Base-by-base conservation (phyloP, 2,113 vertebrate species). In the Microcebus jonahi region DNA sequence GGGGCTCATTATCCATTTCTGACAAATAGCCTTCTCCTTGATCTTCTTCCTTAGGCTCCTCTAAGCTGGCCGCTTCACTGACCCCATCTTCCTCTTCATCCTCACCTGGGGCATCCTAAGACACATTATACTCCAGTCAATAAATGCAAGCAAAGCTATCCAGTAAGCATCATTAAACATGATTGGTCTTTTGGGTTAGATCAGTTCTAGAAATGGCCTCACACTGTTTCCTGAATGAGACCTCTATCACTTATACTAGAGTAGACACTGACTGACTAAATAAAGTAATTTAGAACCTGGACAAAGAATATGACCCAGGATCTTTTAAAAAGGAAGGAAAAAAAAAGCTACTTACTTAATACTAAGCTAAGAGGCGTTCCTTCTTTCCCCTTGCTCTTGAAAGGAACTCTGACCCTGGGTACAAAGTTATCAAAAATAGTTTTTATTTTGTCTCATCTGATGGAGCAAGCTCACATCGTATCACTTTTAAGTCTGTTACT, bases 21-120 rank as follows among this genome's bases (percentile, higher is more conserved):
- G 99, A 99, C 61, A 99, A 98, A 96, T 99, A 99, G 5, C 99
- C 99, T 95, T 99, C 99, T 95, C 99, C 99, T 97, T 98, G 99
- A 85, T 99, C 99, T 70, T 99, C 99, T 93, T 99, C 99, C 98
- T 99, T 99, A 97, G 99, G 98, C 84, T 99, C 99, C 94, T 99
- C 99, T 89, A 99, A 98, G 98, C 99, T 99, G 65, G 99, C 99
- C 20, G 98, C 99, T 95, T 99, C 99, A 90, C 99, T 99, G 94
- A 99, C 99, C 31, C 98, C 99, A 93, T 99, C 99, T 95, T 99
- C 99, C 89, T 99, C 99, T 80, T 99, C 99, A 93, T 99, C 99
- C 95, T 99, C 99, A 97, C 99, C 99, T 96, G 99, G 99, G 93
- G 99, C 99, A 97, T 99, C 99, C 99, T 99, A 98, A 98, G 98